Conservation (phyloP, 2,113 vertebrate genomes). For the Cyprinodon brontotheroides region DNA sequence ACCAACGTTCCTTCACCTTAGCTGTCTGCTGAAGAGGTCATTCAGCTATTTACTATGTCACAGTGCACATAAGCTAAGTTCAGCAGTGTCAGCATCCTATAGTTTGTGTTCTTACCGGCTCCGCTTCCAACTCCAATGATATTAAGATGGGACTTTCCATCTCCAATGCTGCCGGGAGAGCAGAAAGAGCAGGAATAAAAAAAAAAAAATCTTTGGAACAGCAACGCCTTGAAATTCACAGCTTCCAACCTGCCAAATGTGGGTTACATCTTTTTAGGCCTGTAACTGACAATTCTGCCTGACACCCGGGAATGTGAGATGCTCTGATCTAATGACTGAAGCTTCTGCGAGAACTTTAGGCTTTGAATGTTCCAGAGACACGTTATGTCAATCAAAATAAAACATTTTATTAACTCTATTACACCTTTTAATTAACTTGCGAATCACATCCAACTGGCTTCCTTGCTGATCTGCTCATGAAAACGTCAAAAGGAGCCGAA, state of each 20-base stretch:
- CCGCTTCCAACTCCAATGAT: conserved; percentile 88
- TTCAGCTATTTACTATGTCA: conserved; percentile 26
- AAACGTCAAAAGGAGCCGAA: not conserved
- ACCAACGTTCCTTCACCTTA: conserved; percentile 25
- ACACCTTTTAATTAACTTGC: conserved; percentile 36
- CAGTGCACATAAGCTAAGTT: conserved; percentile 19
- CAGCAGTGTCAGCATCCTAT: conserved; percentile 15
- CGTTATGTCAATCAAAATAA: conserved; percentile 29
- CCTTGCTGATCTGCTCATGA: conserved; percentile 15
- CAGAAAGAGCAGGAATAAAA: not conserved
- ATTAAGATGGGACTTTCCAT: conserved; percentile 77
- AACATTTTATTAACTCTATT: conserved; percentile 36
- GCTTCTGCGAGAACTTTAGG: conserved; percentile 4
- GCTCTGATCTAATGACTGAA: conserved; percentile 29
- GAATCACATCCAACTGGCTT: conserved; percentile 23
- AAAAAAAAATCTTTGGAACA: conserved; percentile 15
- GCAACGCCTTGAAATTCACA: conserved; percentile 34
- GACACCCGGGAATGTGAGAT: conserved; percentile 27
- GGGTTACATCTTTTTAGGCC: conserved; percentile 39
- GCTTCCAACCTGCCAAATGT: conserved; percentile 36
- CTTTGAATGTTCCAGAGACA: conserved; percentile 33
- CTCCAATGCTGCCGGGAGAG: conserved; percentile 76
- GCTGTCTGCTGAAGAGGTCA: conserved; percentile 22
- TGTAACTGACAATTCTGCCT: conserved; percentile 44
- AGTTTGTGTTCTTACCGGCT: conserved; percentile 76